phyloP scores from a whole-genome alignment of 1,140 invertebrate species.

The Polyergus mexicanus region DNA sequence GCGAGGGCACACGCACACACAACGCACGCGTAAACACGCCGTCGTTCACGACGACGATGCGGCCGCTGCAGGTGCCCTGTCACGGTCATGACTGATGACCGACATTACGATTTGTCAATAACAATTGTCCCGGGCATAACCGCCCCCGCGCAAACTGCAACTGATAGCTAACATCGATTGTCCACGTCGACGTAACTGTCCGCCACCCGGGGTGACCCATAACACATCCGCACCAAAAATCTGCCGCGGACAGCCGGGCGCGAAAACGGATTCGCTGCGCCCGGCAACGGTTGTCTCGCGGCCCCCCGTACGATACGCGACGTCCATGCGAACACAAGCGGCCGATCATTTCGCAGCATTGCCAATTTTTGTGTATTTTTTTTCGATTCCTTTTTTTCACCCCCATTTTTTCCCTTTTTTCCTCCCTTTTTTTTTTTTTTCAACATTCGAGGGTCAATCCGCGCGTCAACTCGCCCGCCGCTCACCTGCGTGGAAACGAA shows the following conservation, averaged over 20 bases:
- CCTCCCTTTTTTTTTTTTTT: slow-evolving; percentile 32
- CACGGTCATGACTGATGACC: slow-evolving; percentile 72
- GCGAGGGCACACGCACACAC: slow-evolving; percentile 19
- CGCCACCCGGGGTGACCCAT: slow-evolving; percentile 67
- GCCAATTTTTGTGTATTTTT: slow-evolving; percentile 57
- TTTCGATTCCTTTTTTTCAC: not conserved
- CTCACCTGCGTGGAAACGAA: slow-evolving; percentile 54
- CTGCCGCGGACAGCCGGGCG: slow-evolving; percentile 68
- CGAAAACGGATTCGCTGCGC: slow-evolving; percentile 54
- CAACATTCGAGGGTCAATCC: slow-evolving; percentile 59
- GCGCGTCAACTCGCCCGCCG: slow-evolving; percentile 58
- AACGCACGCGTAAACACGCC: slow-evolving; percentile 36
- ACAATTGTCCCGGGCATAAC: slow-evolving; percentile 74
- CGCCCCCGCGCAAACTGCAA: slow-evolving; percentile 71
- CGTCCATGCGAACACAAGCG: slow-evolving; percentile 55
- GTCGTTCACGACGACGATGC: slow-evolving; percentile 9
- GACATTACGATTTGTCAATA: slow-evolving; percentile 77
- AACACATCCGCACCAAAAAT: slow-evolving; percentile 75
- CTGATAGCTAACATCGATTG: slow-evolving; percentile 75
- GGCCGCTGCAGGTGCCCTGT: slow-evolving; percentile 62
- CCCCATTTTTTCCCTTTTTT: not conserved
- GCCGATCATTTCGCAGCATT: slow-evolving; percentile 59
- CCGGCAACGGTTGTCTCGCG: slow-evolving; percentile 54
- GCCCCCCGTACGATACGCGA: slow-evolving; percentile 41
- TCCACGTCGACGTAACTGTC: slow-evolving; percentile 74